phyloP scores from a whole-genome alignment of 2,113 vertebrate species.

The Vidua macroura region DNA sequence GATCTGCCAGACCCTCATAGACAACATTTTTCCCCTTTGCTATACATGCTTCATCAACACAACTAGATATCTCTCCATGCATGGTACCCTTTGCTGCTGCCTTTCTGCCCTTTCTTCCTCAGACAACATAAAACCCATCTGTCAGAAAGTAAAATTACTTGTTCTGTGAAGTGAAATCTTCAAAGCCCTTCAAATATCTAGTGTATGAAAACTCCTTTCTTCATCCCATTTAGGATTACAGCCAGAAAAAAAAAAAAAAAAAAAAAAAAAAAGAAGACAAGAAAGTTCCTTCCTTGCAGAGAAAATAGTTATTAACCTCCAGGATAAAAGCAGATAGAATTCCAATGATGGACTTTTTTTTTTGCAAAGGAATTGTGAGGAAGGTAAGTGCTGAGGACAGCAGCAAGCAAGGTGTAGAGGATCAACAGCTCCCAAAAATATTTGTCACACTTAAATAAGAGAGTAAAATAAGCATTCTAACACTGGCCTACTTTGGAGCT shows the following conservation, averaged over 20 bases:
- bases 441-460: background rate
- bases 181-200: constrained; percentile 61
- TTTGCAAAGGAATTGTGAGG: background rate
- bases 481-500: background rate
- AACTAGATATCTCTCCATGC: constrained; percentile 45
- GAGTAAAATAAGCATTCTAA: background rate
- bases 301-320: constrained; percentile 64
- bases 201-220: constrained; percentile 58
- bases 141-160: constrained; percentile 72
- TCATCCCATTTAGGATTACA: constrained; percentile 54
- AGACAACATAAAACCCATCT: constrained; percentile 53
- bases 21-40: background rate
- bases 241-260: background rate
- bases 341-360: background rate
- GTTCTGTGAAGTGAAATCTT: constrained; percentile 70
- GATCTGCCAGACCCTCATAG: background rate
- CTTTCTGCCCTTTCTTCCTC: constrained; percentile 60
- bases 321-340: constrained; percentile 26
- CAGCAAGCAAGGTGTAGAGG: background rate
- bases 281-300: constrained; percentile 36
- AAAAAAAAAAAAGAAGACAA: background rate
- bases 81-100: constrained; percentile 48
- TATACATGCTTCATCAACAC: constrained; percentile 11
- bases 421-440: background rate
- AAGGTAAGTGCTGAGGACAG: background rate